Base-by-base conservation (phyloP, 1,140 invertebrate species). In the Pogonomyrmex barbatus region DNA sequence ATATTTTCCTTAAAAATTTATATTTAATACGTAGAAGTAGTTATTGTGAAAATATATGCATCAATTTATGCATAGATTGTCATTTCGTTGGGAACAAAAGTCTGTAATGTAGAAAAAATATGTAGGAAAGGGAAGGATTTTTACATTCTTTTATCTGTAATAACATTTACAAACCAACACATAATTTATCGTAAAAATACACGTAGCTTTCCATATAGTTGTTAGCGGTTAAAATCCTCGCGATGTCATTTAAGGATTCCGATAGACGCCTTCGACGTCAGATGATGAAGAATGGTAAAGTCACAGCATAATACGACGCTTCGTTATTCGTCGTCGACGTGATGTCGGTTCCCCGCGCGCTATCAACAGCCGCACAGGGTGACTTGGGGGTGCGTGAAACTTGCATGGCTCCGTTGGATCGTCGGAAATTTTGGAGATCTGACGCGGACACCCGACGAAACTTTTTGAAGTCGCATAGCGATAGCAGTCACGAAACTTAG, bases 221-320 rank as follows among this genome's bases (percentile, higher is more conserved):
- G 76, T 88, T 77, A 86, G 30, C 62, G 76, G 71, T 71, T 71
- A 77, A 89, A 71, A 42, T 45, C 52, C 47, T 73, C 1, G 58
- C 30, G 75, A 86, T 42, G 70, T 65, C 71, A 58, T 42, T 82
- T 70, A n/a, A 36, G 70, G 45, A 88, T 88, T 60, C 33, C 62
- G 45, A 86, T 76, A 63, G 68, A 81, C 45, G 54, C n/a, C 36
- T 17, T 36, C 12, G 50, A 8, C 30, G 8, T 24, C 36, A 10
- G 56, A 42, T 12, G 56, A 85, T 58, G 78, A 86, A 77, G 62
- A 88, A 89, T 86, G 56, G 87, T 10, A 47, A 88, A 71, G 67
- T 45, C 56, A 9, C 17, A 10, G 36, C 52, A 82, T 71, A 63
- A 88, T 71, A 56, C 52, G 33, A 24, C 39, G 39, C 47, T 86